Percentiles rank a stretch among this genome's conserved stretches.
Evolutionary conservation across 2,888 invertebrate genomes (phyloP).

Genomic region (Neoaliturus tenellus): DNA sequence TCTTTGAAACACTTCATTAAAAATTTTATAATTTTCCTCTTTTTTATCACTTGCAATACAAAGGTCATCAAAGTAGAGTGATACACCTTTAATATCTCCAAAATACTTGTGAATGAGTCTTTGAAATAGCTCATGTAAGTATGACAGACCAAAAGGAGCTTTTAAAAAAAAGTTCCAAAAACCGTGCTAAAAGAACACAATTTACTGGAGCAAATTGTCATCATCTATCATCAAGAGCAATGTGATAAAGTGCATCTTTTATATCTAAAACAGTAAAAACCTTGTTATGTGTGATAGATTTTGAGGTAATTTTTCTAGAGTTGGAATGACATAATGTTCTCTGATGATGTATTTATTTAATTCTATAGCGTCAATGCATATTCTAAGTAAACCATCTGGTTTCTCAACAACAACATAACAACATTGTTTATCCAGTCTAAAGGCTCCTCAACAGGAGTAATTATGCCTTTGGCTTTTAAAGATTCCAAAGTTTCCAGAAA

Average conservation of each 20-base stretch:
- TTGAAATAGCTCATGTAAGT: background rate
- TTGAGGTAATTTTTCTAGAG: constrained; percentile 55
- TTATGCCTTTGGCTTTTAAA: background rate
- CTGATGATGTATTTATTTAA: constrained; percentile 60
- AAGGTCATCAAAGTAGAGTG: constrained; percentile 2
- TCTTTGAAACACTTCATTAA: constrained; percentile 52
- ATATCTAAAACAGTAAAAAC: constrained; percentile 53
- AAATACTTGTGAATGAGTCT: constrained; percentile 2
- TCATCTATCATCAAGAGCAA: constrained; percentile 33
- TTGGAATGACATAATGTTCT: constrained; percentile 53
- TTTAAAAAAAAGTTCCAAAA: constrained; percentile 53
- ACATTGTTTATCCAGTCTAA: constrained; percentile 59
- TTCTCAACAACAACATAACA: constrained; percentile 59
- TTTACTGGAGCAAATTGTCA: background rate
- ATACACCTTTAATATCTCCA: background rate
- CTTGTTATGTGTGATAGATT: constrained; percentile 51
- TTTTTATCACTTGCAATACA: background rate
- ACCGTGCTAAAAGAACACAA: constrained; percentile 54
- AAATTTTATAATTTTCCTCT: constrained; percentile 43
- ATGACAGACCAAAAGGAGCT: constrained; percentile 52
- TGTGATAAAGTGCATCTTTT: constrained; percentile 58
- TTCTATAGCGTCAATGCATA: constrained; percentile 61
- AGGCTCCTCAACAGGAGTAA: constrained; percentile 45
- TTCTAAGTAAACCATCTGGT: constrained; percentile 58
- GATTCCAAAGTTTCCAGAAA: constrained; percentile 14